These are phyloP conservation scores for Petroica traversi DNA, from an alignment of 2,113 vertebrate genomes.

Conservation along the genomic window DNA sequence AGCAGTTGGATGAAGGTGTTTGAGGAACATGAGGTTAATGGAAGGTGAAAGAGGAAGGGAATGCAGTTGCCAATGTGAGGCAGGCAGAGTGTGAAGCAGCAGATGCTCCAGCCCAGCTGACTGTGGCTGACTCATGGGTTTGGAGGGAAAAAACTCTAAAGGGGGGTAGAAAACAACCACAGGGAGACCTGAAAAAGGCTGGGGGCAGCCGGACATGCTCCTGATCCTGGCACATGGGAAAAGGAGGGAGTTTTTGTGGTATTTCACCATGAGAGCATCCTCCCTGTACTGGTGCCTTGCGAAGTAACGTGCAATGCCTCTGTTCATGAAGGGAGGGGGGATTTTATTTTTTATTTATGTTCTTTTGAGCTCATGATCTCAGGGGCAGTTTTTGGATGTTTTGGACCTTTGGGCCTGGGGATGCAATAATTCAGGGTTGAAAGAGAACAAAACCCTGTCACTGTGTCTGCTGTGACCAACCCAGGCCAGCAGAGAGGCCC, in stretches of 20 bases:
- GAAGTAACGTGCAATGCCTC: accelerated
- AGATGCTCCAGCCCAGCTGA: background rate
- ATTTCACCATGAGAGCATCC: background rate
- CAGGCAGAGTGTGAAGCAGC: background rate
- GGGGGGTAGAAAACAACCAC: background rate
- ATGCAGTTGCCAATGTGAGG: background rate
- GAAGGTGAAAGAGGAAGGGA: constrained; percentile 42
- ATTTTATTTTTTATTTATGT: background rate
- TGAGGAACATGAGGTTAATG: constrained; percentile 44
- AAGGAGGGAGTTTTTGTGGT: background rate
- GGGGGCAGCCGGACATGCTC: accelerated
- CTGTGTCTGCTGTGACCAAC: background rate
- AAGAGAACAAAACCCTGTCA: background rate
- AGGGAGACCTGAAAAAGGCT: background rate
- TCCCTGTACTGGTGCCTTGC: accelerated
- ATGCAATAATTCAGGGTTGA: background rate
- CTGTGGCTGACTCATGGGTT: background rate
- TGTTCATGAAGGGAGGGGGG: accelerated
- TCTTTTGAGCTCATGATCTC: background rate
- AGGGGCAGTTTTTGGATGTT: background rate
- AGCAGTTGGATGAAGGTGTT: constrained; percentile 31
- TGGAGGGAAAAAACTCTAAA: background rate
- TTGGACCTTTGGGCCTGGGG: background rate
- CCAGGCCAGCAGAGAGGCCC: background rate
- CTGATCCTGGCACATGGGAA: background rate